Percentiles rank a stretch among this genome's conserved stretches.
These are phyloP conservation scores for Jordanella pulchra DNA, from an alignment of 2,797 vertebrate genomes.

Conservation along the genomic window DNA sequence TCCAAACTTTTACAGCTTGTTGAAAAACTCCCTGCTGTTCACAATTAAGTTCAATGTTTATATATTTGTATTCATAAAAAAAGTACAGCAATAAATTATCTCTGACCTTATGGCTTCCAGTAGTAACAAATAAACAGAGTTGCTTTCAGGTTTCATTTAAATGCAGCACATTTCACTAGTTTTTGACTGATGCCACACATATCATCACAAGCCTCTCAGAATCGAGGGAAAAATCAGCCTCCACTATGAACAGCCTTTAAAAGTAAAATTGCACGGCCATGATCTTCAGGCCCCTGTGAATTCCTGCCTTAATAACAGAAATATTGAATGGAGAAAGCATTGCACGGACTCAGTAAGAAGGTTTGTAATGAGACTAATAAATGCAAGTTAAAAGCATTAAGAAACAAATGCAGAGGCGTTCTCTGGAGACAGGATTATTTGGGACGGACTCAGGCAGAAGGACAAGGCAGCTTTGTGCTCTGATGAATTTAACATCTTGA, in stretches of 20 bases:
- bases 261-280: not conserved
- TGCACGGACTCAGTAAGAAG: not conserved
- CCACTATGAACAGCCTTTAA: not conserved
- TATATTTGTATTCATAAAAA: not conserved
- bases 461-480: not conserved
- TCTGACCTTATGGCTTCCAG: not conserved
- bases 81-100: not conserved
- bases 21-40: too few relatives aligned
- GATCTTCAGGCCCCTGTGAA: not conserved
- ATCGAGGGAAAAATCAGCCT: not conserved
- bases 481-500: constrained; percentile 1
- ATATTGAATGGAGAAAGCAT: not conserved
- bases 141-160: not conserved
- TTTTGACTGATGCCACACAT: not conserved
- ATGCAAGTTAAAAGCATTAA: not conserved
- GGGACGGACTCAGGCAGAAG: not conserved
- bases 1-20: not conserved
- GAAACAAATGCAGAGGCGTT: constrained; percentile 1
- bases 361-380: not conserved
- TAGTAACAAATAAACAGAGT: not conserved
- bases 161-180: not conserved
- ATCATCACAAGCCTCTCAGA: not conserved
- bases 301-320: not conserved
- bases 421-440: not conserved
- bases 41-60: not conserved